A percentile compares a stretch with the other conserved stretches of the same genome.
phyloP scores from a whole-genome alignment of 2,113 vertebrate genomes.

The Hyla sarda region DNA sequence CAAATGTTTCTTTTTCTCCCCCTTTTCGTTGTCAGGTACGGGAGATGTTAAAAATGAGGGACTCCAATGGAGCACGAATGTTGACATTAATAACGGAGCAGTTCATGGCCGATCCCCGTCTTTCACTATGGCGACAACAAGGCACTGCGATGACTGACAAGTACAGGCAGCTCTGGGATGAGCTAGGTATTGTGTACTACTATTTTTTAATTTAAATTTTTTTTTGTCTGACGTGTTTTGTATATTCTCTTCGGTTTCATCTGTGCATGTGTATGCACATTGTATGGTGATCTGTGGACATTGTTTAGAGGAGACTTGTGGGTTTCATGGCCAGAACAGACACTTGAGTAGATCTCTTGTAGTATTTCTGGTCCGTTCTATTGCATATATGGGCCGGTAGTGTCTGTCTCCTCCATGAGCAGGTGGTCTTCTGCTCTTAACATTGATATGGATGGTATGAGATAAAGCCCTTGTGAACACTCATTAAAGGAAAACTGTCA shows the following conservation, averaged over 20 bases:
- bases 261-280: background rate
- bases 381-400: background rate
- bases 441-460: background rate
- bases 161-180: constrained; percentile 95
- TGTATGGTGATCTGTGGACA: background rate
- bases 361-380: background rate
- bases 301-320: no score
- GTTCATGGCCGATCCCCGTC: constrained; percentile 93
- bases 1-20: background rate
- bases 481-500: background rate
- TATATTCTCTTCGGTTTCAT: background rate
- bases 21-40: constrained; percentile 80
- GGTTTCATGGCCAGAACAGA: background rate
- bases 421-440: no score
- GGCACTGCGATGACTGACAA: constrained; percentile 97
- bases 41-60: constrained; percentile 98
- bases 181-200: constrained; percentile 74
- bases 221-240: background rate
- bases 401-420: background rate
- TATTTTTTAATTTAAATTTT: background rate
- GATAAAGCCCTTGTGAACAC: background rate
- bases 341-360: no score
- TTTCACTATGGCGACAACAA: constrained; percentile 92
- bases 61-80: constrained; percentile 95
- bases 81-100: constrained; percentile 94